Evolutionary conservation across 2,113 vertebrate genomes (phyloP).

Genomic region (Rattus rattus): DNA sequence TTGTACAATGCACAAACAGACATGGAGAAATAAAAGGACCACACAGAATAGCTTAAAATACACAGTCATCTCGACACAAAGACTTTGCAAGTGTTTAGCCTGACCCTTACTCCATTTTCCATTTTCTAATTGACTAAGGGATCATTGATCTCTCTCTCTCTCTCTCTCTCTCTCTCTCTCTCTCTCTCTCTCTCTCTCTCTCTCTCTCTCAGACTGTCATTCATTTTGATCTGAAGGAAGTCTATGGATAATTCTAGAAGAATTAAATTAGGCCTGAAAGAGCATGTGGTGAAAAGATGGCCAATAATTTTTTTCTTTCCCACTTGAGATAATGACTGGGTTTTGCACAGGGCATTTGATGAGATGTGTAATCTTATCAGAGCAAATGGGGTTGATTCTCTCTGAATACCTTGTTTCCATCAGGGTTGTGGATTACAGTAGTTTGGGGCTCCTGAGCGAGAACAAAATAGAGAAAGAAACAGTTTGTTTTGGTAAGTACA

Average conservation of each 20-base stretch:
- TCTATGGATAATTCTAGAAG: neutral
- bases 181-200: conserved; percentile 57
- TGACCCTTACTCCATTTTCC: neutral
- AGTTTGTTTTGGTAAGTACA: conserved; percentile 86
- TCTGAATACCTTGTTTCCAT: conserved; percentile 99
- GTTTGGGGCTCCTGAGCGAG: conserved; percentile 98
- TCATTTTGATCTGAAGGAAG: conserved; percentile 60
- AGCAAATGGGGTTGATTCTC: conserved; percentile 84
- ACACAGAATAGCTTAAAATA: conserved; percentile 65
- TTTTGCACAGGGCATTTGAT: conserved; percentile 73
- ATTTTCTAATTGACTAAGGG: neutral
- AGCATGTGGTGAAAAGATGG: conserved; percentile 41
- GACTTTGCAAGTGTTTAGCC: neutral
- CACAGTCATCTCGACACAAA: conserved; percentile 67
- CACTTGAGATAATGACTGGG: conserved; percentile 54
- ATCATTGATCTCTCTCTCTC: conserved; percentile 56
- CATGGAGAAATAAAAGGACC: conserved; percentile 51
- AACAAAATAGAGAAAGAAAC: conserved; percentile 90
- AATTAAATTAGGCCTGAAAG: conserved; percentile 6
- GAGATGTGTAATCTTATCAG: conserved; percentile 82
- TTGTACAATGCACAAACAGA: conserved; percentile 61
- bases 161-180: neutral
- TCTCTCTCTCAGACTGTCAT: conserved; percentile 45
- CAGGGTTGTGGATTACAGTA: conserved; percentile 99
- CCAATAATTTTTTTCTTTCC: conserved; percentile 49